phyloP scores from a whole-genome alignment of 2,888 invertebrate genomes.

The Neoitamus cyanurus region DNA sequence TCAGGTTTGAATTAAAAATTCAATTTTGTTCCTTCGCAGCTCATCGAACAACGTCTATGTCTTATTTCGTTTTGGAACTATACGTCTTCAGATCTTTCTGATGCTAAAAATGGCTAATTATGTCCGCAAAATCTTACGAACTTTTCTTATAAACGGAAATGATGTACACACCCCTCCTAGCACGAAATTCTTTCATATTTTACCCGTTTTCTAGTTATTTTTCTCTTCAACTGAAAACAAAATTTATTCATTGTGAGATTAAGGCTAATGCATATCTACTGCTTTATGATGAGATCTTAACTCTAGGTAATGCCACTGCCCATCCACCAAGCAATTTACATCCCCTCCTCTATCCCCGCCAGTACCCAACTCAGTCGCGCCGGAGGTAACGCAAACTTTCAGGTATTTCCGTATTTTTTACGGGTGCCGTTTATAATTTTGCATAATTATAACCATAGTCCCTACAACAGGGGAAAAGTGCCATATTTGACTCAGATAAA shows the following conservation, averaged over 20 bases:
- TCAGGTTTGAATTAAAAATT: too few species aligned
- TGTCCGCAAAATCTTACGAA: background rate
- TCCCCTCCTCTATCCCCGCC: background rate
- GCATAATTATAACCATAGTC: background rate
- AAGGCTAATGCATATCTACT: background rate
- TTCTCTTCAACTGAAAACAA: background rate
- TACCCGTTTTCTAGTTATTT: background rate
- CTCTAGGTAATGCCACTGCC: background rate
- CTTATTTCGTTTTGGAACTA: too few species aligned
- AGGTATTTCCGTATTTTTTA: conserved; percentile 4
- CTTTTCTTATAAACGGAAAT: background rate
- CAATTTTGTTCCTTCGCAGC: too few species aligned
- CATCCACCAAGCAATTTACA: background rate
- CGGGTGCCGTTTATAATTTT: background rate
- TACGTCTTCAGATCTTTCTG: too few species aligned
- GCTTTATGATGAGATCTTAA: background rate
- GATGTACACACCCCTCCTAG: background rate
- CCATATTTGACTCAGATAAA: conserved; percentile 4
- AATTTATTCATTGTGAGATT: background rate
- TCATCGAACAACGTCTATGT: too few species aligned
- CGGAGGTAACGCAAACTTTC: background rate
- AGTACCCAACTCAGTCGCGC: too few species aligned
- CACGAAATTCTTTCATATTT: background rate
- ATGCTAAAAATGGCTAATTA: too few species aligned
- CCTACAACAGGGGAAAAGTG: background rate